These are phyloP conservation scores for Sebastes wilsoni DNA, from an alignment of 2,797 vertebrate genomes.

Conservation along the genomic window DNA sequence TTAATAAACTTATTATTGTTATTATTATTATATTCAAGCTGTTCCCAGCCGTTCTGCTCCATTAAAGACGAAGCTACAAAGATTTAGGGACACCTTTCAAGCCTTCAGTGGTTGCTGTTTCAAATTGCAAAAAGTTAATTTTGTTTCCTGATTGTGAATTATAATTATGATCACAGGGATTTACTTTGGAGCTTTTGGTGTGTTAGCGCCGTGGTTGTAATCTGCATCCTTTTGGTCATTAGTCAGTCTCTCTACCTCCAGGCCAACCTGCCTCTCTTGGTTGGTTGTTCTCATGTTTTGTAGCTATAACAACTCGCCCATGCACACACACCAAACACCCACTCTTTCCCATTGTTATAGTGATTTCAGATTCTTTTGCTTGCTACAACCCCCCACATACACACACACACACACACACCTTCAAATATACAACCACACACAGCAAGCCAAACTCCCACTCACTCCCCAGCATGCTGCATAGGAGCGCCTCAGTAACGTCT, in stretches of 20 bases:
- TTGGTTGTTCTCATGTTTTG: constrained; percentile 26
- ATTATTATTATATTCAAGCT: background rate
- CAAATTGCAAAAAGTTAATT: background rate
- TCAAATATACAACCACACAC: constrained; percentile 8
- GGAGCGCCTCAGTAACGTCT: constrained; percentile 25
- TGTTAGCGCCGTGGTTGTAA: background rate
- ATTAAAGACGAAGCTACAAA: background rate
- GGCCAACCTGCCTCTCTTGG: background rate
- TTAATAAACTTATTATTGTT: too few relatives aligned
- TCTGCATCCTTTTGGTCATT: background rate
- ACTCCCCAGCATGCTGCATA: constrained; percentile 1
- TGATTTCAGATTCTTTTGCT: constrained; percentile 22
- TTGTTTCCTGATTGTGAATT: background rate
- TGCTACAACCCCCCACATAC: background rate
- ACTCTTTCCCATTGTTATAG: constrained; percentile 8
- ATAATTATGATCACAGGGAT: background rate
- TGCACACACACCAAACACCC: constrained; percentile 10
- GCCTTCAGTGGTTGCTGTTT: background rate
- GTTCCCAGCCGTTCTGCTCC: background rate
- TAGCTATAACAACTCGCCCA: background rate
- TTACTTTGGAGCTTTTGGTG: background rate
- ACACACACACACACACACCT: background rate
- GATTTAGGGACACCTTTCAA: background rate
- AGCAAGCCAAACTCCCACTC: constrained; percentile 45
- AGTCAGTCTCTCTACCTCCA: background rate